Percentiles rank a stretch among this genome's conserved stretches.
phyloP scores from a whole-genome alignment of 2,113 vertebrate species.

The Zeus faber region DNA sequence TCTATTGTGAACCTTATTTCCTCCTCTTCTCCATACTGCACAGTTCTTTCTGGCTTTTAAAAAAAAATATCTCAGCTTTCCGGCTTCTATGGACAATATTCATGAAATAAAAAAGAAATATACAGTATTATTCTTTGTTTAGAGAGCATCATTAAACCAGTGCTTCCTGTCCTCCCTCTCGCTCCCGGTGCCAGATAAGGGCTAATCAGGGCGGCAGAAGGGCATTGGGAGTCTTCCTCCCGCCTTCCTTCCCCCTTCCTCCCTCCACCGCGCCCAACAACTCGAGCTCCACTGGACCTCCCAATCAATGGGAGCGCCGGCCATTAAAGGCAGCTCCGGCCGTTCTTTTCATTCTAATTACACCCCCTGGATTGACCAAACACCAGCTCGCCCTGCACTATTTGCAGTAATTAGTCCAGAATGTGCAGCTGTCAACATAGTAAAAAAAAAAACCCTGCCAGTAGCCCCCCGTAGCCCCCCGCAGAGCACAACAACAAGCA shows the following conservation, averaged over 20 bases:
- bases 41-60: too few relatives aligned
- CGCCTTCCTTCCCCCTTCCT: constrained; percentile 21
- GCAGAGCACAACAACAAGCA: not conserved
- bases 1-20: too few relatives aligned
- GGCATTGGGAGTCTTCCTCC: not conserved
- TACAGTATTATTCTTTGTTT: constrained; percentile 1
- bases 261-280: too few relatives aligned
- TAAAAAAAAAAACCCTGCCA: constrained; percentile 63
- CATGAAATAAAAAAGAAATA: too few relatives aligned
- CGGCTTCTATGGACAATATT: too few relatives aligned
- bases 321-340: constrained; percentile 45
- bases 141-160: constrained; percentile 20
- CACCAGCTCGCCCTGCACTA: constrained; percentile 66
- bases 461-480: constrained; percentile 23
- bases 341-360: constrained; percentile 71
- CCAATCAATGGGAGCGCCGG: constrained; percentile 51
- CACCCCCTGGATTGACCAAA: constrained; percentile 68
- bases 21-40: too few relatives aligned
- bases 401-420: constrained; percentile 77
- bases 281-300: constrained; percentile 30
- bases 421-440: constrained; percentile 76
- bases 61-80: too few relatives aligned
- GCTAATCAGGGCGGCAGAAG: constrained; percentile 38
- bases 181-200: constrained; percentile 6
- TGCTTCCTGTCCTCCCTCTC: constrained; percentile 30